Conservation (phyloP, 92 coral and sea anemone genomes). For the Galaxea fascicularis region DNA sequence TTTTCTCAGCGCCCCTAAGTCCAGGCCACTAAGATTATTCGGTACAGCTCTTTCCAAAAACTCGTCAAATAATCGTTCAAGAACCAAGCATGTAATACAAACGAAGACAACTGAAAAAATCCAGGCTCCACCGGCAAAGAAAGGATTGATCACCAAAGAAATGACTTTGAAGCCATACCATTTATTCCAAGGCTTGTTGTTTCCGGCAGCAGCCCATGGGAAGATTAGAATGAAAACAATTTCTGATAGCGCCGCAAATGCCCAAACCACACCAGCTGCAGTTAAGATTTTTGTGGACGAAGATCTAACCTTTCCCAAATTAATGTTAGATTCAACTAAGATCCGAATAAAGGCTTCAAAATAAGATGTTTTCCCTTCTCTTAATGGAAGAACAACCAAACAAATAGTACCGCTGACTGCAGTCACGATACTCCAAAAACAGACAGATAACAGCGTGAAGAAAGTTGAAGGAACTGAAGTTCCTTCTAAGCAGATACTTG, state of each 20-base stretch:
- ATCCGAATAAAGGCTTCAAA: not conserved
- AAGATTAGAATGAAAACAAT: not conserved
- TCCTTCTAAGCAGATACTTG: no score
- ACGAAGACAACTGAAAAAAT: not conserved
- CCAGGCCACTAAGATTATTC: not conserved
- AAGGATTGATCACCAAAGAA: not conserved
- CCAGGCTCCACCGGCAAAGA: not conserved
- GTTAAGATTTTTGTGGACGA: not conserved
- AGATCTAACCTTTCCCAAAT: not conserved
- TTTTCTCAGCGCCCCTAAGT: not conserved
- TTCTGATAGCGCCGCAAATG: not conserved
- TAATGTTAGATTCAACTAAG: no score
- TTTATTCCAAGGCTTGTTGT: not conserved
- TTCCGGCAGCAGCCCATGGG: not conserved
- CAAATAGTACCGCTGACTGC: not conserved
- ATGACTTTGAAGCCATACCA: not conserved
- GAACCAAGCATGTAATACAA: not conserved
- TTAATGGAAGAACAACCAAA: conserved; percentile 4
- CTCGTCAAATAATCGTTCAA: not conserved
- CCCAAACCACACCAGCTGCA: not conserved
- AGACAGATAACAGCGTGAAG: no score
- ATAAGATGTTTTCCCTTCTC: not conserved
- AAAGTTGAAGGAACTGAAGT: no score
- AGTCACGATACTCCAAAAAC: conserved; percentile 4
- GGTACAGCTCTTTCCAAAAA: not conserved